A percentile compares a stretch with the other conserved stretches of the same genome.
Conservation (phyloP, 2,113 vertebrate species). For the Pygathrix nemaeus region DNA sequence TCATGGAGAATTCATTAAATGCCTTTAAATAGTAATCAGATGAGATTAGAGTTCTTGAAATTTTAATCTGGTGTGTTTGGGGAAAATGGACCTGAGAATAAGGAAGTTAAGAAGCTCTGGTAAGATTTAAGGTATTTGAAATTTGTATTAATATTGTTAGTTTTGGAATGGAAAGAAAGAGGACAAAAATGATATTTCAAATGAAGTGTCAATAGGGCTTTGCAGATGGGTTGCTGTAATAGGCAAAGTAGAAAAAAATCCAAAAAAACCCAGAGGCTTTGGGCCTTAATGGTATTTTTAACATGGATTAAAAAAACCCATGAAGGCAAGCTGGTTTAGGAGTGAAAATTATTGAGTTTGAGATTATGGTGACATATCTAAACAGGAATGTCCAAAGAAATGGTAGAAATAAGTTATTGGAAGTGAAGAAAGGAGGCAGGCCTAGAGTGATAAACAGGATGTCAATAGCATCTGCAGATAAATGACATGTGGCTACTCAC, state of each 20-base stretch:
- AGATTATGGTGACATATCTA: background rate
- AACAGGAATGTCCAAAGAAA: background rate
- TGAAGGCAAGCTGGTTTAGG: background rate
- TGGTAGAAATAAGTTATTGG: background rate
- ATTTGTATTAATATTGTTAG: background rate
- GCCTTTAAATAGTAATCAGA: background rate
- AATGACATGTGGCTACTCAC: background rate
- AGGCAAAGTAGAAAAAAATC: background rate
- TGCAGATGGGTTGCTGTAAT: background rate
- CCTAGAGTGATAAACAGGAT: background rate
- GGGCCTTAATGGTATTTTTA: background rate
- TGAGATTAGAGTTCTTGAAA: background rate
- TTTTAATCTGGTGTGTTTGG: background rate
- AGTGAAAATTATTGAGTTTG: background rate
- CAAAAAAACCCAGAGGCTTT: background rate
- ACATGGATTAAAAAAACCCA: background rate
- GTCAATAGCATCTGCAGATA: background rate
- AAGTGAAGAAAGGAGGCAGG: background rate
- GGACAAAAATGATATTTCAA: background rate
- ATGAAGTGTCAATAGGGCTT: background rate
- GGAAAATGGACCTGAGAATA: background rate
- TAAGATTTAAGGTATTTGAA: background rate
- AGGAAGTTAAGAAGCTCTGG: background rate
- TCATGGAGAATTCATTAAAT: background rate
- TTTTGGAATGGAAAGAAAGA: background rate